Evolutionary conservation across 1,140 invertebrate genomes (phyloP), one percentile per base, ranked within the genome.

Genomic region (Cotesia chilonis): DNA sequence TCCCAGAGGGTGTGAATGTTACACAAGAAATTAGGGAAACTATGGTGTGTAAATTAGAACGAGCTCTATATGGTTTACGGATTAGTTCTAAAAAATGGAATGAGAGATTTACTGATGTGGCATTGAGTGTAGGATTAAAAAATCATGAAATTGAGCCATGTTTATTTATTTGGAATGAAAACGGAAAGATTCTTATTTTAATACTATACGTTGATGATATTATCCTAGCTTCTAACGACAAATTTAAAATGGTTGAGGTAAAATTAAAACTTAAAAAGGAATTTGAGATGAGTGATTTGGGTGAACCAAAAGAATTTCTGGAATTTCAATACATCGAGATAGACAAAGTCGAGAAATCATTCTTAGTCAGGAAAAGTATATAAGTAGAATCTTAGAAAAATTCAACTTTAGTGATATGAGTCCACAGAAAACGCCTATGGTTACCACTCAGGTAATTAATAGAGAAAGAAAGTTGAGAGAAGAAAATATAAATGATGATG

Each of bases 101-200:
- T 47, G 73, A 41, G 60, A 65, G n/a, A 60, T 76, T 79, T 12
- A 71, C 73, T 20, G 54, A 78, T 69, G 74, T 75, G 36, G 73
- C 66, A 28, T 55, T 61, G 41, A 35, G 68, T 35, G 10, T 70
- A 52, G 72, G 78, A 70, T n/a, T 78, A 41, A 54, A 52, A 57
- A 68, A 60, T 10, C 68, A 77, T 3, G 76, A 81, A 4, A 75
- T 68, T 41, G 82, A 83, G 54, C 71, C 81, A 28, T 83, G 82
- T 73, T 77, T 80, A 7, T 74, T 83, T n/a, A 84, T 80, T 38
- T 82, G 80, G 75, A 10, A 61, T 64, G 35, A 73, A 41, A 28
- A 65, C 28, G 35, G 14, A 9, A 68, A 65, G 54, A 55, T 68
- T 17, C 36, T 73, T 6, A 69, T 73, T 38, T 47, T 64, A 54